Base-by-base conservation (phyloP, 2,113 vertebrate genomes). In the Rhegmatorhina hoffmannsi region DNA sequence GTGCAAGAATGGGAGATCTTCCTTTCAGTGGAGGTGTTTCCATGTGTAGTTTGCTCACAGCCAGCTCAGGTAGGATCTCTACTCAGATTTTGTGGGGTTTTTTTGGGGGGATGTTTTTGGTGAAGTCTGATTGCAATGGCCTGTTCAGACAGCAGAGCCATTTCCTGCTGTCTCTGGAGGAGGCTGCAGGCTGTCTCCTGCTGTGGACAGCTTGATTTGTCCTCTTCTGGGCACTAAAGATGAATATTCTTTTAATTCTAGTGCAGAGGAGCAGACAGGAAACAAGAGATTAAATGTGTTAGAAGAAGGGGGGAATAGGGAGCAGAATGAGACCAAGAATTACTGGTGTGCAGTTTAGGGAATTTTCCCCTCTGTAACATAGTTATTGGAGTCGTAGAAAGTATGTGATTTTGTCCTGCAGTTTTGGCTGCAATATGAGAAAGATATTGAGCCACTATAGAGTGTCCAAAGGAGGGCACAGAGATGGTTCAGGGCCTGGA, bases 101-200 rank as follows among this genome's bases (percentile, higher is more conserved):
- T 50, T 50, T 23, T 28, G 40, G 38, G 38, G 38, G 38, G 38
- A 49, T 89, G 58, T 67, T 92, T 97, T 97, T 96, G 84, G 76
- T 97, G 90, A 52, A 84, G 91, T 63, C 43, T 92, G 93, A 89
- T 94, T 96, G 87, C 92, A 94, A 52, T 90, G 83, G 79, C 82
- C 89, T 66, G 92, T 85, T 87, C 58, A 97, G 93, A 86, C 79
- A 87, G 91, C 94, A 73, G 93, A 90, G 85, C 78, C 26, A 49
- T 93, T 96, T 92, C 67, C 78, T 72, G 62, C 90, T 95, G 81
- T 95, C 93, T 94, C 93, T 94, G 91, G 78, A 87, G 95, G 86
- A 87, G 95, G 55, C 83, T 88, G 84, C 58, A 93, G 89, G 88
- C 66, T 75, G 31, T 91, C 76, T 84, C 68, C 92, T 94, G 83